Conservation (phyloP, 2,113 vertebrate genomes). For the Canis aureus region DNA sequence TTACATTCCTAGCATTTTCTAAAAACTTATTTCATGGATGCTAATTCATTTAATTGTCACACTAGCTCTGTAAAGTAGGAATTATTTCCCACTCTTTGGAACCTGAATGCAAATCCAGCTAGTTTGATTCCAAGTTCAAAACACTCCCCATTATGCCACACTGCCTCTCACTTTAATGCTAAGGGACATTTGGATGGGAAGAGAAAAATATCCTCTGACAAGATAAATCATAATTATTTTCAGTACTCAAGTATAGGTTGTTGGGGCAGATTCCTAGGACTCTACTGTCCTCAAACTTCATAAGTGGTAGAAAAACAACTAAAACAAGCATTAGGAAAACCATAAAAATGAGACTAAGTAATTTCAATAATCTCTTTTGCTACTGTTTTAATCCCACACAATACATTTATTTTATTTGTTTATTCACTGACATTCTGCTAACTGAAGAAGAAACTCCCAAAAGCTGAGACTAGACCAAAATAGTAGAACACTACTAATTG, state of each 20-base stretch:
- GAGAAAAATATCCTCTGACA: not conserved
- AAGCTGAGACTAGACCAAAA: conserved; percentile 74
- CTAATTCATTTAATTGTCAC: conserved; percentile 42
- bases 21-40: not conserved
- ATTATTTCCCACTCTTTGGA: conserved; percentile 3
- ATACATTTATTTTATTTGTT: conserved; percentile 68
- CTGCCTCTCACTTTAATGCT: not conserved
- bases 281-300: not conserved
- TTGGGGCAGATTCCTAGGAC: not conserved
- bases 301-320: conserved; percentile 2
- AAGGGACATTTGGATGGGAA: not conserved
- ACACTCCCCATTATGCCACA: not conserved
- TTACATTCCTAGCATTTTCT: not conserved
- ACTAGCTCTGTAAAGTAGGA: not conserved
- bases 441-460: conserved; percentile 62
- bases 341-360: conserved; percentile 12
- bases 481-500: conserved; percentile 73
- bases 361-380: conserved; percentile 54
- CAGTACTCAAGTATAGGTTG: not conserved
- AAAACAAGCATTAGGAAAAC: not conserved
- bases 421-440: conserved; percentile 71
- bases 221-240: conserved; percentile 55
- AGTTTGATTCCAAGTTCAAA: not conserved
- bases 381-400: conserved; percentile 45
- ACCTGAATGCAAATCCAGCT: not conserved